Base-by-base conservation (phyloP, 2,797 vertebrate genomes). In the Rhyacichthys aspro region DNA sequence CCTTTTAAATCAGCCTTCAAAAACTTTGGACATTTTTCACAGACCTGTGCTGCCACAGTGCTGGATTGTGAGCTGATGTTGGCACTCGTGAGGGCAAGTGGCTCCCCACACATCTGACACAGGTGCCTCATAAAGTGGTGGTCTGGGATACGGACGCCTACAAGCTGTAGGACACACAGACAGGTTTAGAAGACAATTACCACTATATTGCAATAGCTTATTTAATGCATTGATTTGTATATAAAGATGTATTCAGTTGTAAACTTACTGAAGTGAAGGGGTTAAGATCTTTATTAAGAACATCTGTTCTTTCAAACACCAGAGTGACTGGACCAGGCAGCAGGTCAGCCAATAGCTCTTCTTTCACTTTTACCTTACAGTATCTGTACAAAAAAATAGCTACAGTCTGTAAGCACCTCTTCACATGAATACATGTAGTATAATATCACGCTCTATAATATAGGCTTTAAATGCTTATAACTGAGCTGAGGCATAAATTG, bases 261-360 rank as follows among this genome's bases (percentile, higher is more conserved):
- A 12, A 14, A 80, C 95, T 85, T 72, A 98, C 98, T 9, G 91
- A 85, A 0, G 97, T 99, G 67, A 96, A 98, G 0, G 96, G 96
- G 59, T 99, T 99, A 62, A 99, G 82, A 48, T 97, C 95, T 9
- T 80, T 57, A 59, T 98, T 98, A 0, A 99, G 93, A 0, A 79
- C 81, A 5, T 92, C 89, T 0, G 95, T 94, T 8, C 96, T 91
- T 56, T 95, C 83, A 8, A 99, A 85, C n/a, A 99, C 97, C 57
- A 99, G 79, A 0, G 98, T 99, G 50, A 99, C 98, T 0, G 97
- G 96, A 8, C 98, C 97, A 0, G 98, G 98, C 6, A 99, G 90
- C 0, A 99, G 83, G 67, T 98, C 95, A 0, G 34, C 66, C 3
- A 99, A 69, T 56, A 98, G 79, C 45, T 89, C 84, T 0, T 93